Evolutionary conservation across 2,113 vertebrate species (phyloP), one percentile per base, ranked within the genome.

Genomic region (Vireo altiloquus): DNA sequence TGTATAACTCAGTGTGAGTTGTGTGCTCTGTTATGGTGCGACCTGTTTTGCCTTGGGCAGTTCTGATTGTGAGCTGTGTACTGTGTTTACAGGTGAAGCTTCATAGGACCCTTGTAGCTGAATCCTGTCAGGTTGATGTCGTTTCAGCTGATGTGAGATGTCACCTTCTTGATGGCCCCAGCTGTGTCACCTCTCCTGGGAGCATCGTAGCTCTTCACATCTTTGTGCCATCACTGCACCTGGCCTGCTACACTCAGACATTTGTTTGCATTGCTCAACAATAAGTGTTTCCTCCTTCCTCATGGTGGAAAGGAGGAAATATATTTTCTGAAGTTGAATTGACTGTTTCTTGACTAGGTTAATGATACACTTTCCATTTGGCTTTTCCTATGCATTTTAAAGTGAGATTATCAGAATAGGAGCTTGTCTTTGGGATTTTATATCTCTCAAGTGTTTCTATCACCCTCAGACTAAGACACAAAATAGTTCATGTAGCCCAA

Each of bases 231-330:
- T 83, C 11, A 2, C 30, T 60, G 65, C 9, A 27, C 28, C 27
- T 66, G 9, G 2, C 39, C 44, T 91, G 17, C 79, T 88, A 23
- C 0, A 0, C 42, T 40, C 21, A 65, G 60, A 10, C 0, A 1
- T 35, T 63, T 44, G 27, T 79, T 23, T 10, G 49, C 37, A 59
- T n/a, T n/a, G n/a, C n/a, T n/a, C n/a, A n/a, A n/a, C n/a, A n/a
- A n/a, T 54, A 33, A 40, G 30, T 59, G 20, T 63, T 80, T 88
- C 24, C 6, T 66, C 11, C 9, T 72, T 56, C 17, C 21, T 82
- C 13, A 13, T n/a, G 35, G 4, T 15, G 18, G 13, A 10, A 68
- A 44, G 33, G 18, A 60, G 53, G 15, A 60, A 44, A 18, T 68
- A 15, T 1, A 13, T 50, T 50, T 11, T 68, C 27, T 52, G 14